A percentile compares a stretch with the other conserved stretches of the same genome.
These are phyloP conservation scores for Lasioglossum leucozonium DNA, from an alignment of 2,888 invertebrate genomes.

Conservation along the genomic window DNA sequence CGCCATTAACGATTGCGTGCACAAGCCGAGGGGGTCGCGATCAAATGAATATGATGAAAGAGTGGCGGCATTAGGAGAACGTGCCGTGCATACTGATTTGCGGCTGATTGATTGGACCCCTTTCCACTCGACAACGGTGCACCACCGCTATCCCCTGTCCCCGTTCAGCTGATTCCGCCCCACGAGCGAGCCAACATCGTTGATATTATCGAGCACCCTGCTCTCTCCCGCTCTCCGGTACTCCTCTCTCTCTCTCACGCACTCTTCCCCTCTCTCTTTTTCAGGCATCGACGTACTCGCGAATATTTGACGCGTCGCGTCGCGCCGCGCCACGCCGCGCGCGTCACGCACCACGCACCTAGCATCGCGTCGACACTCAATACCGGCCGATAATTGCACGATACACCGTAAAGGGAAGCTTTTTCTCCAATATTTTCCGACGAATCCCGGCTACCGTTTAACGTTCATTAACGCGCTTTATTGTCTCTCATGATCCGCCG, in stretches of 20 bases:
- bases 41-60: constrained; percentile 85
- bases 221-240: constrained; percentile 1
- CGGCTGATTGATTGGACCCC: constrained; percentile 84
- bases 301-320: constrained; percentile 65
- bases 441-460: constrained; percentile 41
- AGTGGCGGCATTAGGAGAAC: constrained; percentile 84
- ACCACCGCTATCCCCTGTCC: constrained; percentile 56
- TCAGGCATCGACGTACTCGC: constrained; percentile 60
- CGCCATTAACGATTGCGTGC: constrained; percentile 81
- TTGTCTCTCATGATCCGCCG: constrained; percentile 48
- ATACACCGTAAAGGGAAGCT: constrained; percentile 50
- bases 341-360: constrained; percentile 34
- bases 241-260: not conserved
- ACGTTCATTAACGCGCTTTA: constrained; percentile 49
- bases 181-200: constrained; percentile 72
- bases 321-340: constrained; percentile 45
- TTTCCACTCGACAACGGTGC: constrained; percentile 78
- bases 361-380: constrained; percentile 51
- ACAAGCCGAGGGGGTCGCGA: constrained; percentile 77
- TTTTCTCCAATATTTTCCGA: constrained; percentile 43
- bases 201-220: constrained; percentile 71
- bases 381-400: constrained; percentile 68
- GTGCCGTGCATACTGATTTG: constrained; percentile 85
- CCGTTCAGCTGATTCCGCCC: constrained; percentile 65
- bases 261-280: constrained; percentile 1